phyloP scores from a whole-genome alignment of 2,113 vertebrate genomes.

The Anarrhichthys ocellatus region DNA sequence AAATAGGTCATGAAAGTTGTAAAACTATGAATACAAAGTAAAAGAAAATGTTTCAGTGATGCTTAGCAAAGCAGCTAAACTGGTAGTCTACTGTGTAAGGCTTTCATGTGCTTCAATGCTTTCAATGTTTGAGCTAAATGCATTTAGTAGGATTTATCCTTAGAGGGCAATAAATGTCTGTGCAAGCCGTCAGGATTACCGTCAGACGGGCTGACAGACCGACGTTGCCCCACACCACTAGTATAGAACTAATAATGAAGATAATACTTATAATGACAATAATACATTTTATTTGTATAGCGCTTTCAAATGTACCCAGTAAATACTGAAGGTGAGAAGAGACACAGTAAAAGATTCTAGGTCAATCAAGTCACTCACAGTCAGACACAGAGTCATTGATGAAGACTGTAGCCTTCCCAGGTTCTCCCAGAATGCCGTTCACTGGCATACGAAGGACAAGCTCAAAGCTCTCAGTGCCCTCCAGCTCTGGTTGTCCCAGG shows the following conservation, averaged over 20 bases:
- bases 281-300: neutral
- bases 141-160: neutral
- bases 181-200: neutral
- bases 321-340: neutral
- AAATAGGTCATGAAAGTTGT: neutral
- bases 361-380: slow-evolving; percentile 83
- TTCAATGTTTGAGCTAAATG: neutral
- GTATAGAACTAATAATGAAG: neutral
- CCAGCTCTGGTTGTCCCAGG: slow-evolving; percentile 90
- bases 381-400: slow-evolving; percentile 94
- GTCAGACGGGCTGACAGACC: neutral
- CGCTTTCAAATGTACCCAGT: neutral
- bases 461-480: slow-evolving; percentile 92
- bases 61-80: neutral
- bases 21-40: neutral
- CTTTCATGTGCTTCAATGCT: neutral
- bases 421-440: slow-evolving; percentile 90
- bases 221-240: neutral
- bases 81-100: neutral
- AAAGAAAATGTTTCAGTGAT: neutral
- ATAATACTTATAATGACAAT: neutral
- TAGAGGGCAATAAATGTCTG: neutral
- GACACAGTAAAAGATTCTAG: neutral
- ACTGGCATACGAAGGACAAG: slow-evolving; percentile 91
- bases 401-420: slow-evolving; percentile 85